These are phyloP conservation scores for Fregata magnificens DNA, from an alignment of 2,113 vertebrate species.

Conservation along the genomic window DNA sequence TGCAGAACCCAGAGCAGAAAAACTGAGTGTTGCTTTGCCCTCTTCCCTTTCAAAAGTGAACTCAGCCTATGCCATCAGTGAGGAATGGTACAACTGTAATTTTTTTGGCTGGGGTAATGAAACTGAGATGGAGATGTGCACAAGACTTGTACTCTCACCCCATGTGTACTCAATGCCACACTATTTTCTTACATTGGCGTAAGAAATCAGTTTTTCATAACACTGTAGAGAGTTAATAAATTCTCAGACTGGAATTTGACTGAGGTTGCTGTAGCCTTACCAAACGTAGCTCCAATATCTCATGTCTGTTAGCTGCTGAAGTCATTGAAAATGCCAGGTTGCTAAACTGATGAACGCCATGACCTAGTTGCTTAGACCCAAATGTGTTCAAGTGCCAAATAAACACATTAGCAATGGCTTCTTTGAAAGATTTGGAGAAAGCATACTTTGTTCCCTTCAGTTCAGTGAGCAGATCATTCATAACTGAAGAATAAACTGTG, in stretches of 20 bases:
- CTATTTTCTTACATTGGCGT: background rate
- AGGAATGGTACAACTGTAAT: too few relatives aligned
- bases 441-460: background rate
- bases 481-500: background rate
- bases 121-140: background rate
- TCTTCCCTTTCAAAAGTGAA: background rate
- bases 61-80: accelerated
- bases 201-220: background rate
- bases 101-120: background rate
- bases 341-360: background rate
- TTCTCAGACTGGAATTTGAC: background rate
- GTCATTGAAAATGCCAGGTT: background rate
- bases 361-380: background rate
- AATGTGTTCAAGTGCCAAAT: background rate
- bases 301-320: background rate
- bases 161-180: background rate
- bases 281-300: background rate
- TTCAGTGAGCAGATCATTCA: background rate
- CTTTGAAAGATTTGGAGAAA: background rate
- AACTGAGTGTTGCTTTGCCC: background rate
- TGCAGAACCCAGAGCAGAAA: background rate
- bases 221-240: background rate
- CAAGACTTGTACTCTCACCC: background rate
- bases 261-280: background rate
- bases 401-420: background rate